Conservation (phyloP, 2,797 vertebrate genomes). For the Leptatherina wallacei region DNA sequence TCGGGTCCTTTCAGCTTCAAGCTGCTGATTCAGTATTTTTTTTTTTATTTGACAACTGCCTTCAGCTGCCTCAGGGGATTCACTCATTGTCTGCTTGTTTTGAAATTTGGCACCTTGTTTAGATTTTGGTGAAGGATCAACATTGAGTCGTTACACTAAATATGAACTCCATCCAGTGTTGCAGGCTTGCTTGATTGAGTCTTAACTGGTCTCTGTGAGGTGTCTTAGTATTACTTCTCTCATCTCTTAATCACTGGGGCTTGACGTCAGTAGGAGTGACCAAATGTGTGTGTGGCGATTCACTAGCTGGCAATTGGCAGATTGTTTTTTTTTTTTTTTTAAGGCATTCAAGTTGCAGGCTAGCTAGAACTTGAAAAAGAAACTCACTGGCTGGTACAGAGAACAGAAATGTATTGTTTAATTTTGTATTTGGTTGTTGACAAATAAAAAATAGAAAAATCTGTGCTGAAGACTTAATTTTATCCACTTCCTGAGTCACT, state of each 20-base stretch:
- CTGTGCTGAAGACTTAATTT: neutral
- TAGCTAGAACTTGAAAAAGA: slow-evolving; percentile 42
- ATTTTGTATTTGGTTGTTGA: slow-evolving; percentile 3
- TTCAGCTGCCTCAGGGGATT: neutral
- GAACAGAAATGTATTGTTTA: neutral
- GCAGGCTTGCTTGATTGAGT: slow-evolving; percentile 23
- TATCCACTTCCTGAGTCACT: neutral
- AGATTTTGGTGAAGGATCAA: neutral
- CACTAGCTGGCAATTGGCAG: slow-evolving; percentile 36
- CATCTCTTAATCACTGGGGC: slow-evolving; percentile 69
- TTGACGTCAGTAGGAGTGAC: slow-evolving; percentile 75
- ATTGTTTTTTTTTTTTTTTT: too few relatives aligned
- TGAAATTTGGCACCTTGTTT: neutral
- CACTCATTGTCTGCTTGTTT: neutral
- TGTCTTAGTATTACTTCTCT: slow-evolving; percentile 53
- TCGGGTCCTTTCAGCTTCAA: neutral
- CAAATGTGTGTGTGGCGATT: slow-evolving; percentile 45
- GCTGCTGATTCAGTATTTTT: neutral
- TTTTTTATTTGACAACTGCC: neutral
- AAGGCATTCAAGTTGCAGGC: slow-evolving; percentile 27
- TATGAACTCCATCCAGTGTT: neutral
- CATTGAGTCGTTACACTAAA: slow-evolving; percentile 6
- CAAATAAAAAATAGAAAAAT: neutral
- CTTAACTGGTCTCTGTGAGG: slow-evolving; percentile 24
- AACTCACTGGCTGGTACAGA: neutral